A percentile compares a stretch with the other conserved stretches of the same genome.
Evolutionary conservation across 2,113 vertebrate species (phyloP).

Genomic region (Hoplias malabaricus): DNA sequence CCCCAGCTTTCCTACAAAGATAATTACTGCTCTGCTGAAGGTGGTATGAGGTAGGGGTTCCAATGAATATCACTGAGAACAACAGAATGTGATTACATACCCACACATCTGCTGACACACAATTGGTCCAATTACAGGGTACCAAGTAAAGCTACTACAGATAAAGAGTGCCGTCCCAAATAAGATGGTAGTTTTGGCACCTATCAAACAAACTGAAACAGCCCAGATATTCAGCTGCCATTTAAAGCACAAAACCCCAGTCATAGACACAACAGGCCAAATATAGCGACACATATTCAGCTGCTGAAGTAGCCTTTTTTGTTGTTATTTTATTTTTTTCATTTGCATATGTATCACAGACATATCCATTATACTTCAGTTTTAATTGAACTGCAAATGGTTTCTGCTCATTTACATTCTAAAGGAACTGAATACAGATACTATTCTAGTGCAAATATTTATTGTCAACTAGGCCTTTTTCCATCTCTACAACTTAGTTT

Average conservation of each 20-base stretch:
- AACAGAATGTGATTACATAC: background rate
- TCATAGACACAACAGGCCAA: background rate
- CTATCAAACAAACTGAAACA: background rate
- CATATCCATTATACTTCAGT: background rate
- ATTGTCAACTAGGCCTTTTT: slow-evolving; percentile 17
- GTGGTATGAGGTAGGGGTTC: background rate
- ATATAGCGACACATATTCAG: background rate
- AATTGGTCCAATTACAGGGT: background rate
- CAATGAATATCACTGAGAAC: background rate
- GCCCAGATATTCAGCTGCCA: slow-evolving; percentile 18
- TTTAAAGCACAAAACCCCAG: background rate
- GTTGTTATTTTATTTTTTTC: background rate
- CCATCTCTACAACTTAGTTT: background rate
- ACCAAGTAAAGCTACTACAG: background rate
- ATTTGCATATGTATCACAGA: slow-evolving; percentile 23
- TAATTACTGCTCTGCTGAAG: slow-evolving; percentile 22
- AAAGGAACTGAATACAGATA: slow-evolving; percentile 7
- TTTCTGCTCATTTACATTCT: slow-evolving; percentile 29
- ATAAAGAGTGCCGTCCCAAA: slow-evolving; percentile 1
- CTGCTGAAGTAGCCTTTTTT: background rate
- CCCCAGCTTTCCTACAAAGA: slow-evolving; percentile 1
- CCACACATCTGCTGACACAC: background rate
- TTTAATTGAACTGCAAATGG: slow-evolving; percentile 46
- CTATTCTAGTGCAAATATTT: slow-evolving; percentile 38
- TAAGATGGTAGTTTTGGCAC: slow-evolving; percentile 8